These are phyloP conservation scores for Masnerella sp. DNA, from an alignment of 2,888 invertebrate species.

Conservation along the genomic window DNA sequence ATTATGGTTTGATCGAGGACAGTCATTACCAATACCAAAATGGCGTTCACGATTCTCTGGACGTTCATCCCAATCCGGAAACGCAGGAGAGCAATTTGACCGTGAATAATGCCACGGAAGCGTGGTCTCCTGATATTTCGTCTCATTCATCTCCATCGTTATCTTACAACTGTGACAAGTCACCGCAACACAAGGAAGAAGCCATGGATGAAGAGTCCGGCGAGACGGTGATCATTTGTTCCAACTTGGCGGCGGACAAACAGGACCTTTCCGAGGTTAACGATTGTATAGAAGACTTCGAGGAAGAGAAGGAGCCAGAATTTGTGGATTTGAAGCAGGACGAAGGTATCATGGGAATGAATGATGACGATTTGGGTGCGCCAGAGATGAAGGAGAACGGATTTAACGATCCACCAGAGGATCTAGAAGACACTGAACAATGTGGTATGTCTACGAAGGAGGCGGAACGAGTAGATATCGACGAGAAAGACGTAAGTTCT, in stretches of 20 bases:
- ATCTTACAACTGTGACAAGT: conserved; percentile 41
- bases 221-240: conserved; percentile 45
- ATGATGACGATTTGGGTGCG: background rate
- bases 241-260: conserved; percentile 37
- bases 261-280: conserved; percentile 45
- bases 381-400: background rate
- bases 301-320: conserved; percentile 40
- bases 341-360: background rate
- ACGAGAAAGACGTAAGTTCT: conserved; percentile 62
- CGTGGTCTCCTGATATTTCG: conserved; percentile 53
- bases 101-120: conserved; percentile 15
- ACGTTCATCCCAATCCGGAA: conserved; percentile 1
- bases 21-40: conserved; percentile 68
- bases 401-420: too few relatives aligned
- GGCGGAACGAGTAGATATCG: conserved; percentile 60
- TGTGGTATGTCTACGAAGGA: conserved; percentile 60
- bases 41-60: conserved; percentile 41
- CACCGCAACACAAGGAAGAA: conserved; percentile 38
- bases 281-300: conserved; percentile 48
- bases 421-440: conserved; percentile 29
- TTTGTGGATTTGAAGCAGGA: conserved; percentile 15
- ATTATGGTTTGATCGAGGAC: conserved; percentile 68
- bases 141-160: conserved; percentile 46
- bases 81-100: conserved; percentile 9
- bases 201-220: conserved; percentile 46